phyloP scores from a whole-genome alignment of 2,797 vertebrate genomes.

The Coilia nasus region DNA sequence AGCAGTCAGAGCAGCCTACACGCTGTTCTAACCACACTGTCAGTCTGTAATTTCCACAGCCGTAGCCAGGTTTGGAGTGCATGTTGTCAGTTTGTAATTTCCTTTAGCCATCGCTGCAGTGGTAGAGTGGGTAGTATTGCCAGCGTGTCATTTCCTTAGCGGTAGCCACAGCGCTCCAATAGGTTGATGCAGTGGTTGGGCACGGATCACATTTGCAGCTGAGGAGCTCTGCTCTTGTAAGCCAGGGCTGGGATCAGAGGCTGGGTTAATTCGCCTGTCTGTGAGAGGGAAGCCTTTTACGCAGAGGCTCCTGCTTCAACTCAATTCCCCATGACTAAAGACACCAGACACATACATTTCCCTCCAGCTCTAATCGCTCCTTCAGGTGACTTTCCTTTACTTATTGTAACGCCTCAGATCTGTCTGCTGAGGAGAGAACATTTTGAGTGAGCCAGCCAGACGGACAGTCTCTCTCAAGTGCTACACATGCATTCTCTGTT shows the following conservation, averaged over 20 bases:
- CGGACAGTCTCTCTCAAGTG: no score
- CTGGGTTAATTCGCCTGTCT: conserved; percentile 21
- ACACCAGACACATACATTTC: neutral
- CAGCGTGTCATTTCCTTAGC: neutral
- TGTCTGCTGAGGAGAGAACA: no score
- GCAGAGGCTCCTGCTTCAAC: neutral
- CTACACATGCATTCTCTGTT: no score
- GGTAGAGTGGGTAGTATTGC: neutral
- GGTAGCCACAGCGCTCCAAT: neutral
- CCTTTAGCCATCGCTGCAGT: neutral
- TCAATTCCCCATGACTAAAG: conserved; percentile 15
- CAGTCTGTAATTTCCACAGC: neutral
- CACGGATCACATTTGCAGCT: neutral
- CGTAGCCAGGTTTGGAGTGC: neutral
- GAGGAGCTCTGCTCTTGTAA: conserved; percentile 6
- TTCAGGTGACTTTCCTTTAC: no score
- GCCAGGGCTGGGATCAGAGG: conserved; percentile 12
- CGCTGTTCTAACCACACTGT: neutral
- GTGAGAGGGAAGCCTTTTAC: neutral
- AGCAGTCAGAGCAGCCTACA: neutral
- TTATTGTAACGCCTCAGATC: no score
- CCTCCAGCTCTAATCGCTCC: neutral
- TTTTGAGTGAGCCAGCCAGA: no score
- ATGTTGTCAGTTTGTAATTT: neutral
- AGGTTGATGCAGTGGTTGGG: neutral